These are phyloP conservation scores for Hapalemur alaotrensis DNA, from an alignment of 2,797 vertebrate species.

Conservation along the genomic window DNA sequence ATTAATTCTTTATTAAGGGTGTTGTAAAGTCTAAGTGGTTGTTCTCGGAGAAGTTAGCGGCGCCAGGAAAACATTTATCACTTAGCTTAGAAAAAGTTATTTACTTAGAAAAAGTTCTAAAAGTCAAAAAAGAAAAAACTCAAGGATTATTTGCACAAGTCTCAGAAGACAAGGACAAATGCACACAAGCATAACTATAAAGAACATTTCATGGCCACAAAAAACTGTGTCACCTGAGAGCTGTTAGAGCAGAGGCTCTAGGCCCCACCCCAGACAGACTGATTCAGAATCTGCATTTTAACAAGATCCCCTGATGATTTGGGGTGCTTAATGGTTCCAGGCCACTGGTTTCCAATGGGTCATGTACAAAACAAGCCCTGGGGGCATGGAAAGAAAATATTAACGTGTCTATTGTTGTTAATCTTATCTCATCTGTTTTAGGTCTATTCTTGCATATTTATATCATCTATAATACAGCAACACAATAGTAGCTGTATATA, in stretches of 20 bases:
- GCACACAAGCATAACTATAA: not conserved
- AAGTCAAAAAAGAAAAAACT: not conserved
- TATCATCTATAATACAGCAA: not conserved
- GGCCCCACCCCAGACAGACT: not conserved
- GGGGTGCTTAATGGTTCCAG: too few relatives aligned
- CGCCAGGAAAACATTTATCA: slow-evolving; percentile 59
- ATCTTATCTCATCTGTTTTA: not conserved
- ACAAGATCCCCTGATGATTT: not conserved
- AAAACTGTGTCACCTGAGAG: not conserved
- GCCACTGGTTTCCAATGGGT: not conserved
- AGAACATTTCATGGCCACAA: not conserved
- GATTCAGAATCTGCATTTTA: not conserved
- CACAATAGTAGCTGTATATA: not conserved
- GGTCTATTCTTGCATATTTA: not conserved
- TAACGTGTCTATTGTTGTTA: not conserved
- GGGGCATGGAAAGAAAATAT: not conserved
- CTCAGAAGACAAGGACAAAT: slow-evolving; percentile 21
- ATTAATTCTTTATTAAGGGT: slow-evolving; percentile 76
- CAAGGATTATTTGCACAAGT: slow-evolving; percentile 1
- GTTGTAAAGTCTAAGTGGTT: slow-evolving; percentile 62
- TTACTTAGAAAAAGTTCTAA: slow-evolving; percentile 49
- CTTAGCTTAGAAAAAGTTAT: slow-evolving; percentile 51
- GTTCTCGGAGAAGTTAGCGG: slow-evolving; percentile 53
- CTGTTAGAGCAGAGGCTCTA: not conserved
- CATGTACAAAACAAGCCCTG: not conserved